Percentiles rank a stretch among this genome's conserved stretches.
phyloP scores from a whole-genome alignment of 2,797 vertebrate species.

The Aythya fuligula region DNA sequence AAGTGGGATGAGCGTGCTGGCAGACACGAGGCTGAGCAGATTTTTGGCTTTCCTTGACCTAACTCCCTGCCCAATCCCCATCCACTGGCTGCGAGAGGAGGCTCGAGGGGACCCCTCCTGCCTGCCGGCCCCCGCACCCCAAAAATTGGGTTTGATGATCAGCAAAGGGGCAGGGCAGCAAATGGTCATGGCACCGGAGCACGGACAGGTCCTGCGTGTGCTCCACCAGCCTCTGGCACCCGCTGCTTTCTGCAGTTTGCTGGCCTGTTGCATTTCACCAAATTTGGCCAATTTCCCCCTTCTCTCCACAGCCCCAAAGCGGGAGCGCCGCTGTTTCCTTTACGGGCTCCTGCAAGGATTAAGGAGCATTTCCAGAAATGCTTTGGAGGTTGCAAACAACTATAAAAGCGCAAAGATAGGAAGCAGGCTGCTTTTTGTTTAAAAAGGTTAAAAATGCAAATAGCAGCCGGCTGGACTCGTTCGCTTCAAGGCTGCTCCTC shows the following conservation, averaged over 20 bases:
- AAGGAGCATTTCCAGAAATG: not conserved
- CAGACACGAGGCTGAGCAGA: not conserved
- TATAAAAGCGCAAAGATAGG: rapidly evolving
- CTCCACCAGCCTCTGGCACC: too few species aligned
- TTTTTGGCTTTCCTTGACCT: not conserved
- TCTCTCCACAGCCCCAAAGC: not conserved
- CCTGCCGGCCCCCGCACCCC: not conserved
- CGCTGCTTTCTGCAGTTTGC: too few species aligned
- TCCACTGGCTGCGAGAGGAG: not conserved
- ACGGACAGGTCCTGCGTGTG: not conserved
- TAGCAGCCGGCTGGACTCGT: not conserved
- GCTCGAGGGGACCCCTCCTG: not conserved
- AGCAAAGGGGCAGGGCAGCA: not conserved
- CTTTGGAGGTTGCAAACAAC: not conserved
- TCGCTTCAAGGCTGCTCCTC: not conserved
- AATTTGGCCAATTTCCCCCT: not conserved
- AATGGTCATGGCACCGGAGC: rapidly evolving
- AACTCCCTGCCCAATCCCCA: rapidly evolving
- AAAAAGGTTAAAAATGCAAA: not conserved
- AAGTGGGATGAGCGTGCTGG: not conserved
- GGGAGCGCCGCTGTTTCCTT: not conserved
- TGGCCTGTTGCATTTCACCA: not conserved
- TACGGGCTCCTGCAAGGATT: not conserved
- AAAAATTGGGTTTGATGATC: not conserved
- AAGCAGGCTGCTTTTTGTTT: not conserved